Conservation (phyloP, 2,888 invertebrate species). For the Diloba caeruleocephala region DNA sequence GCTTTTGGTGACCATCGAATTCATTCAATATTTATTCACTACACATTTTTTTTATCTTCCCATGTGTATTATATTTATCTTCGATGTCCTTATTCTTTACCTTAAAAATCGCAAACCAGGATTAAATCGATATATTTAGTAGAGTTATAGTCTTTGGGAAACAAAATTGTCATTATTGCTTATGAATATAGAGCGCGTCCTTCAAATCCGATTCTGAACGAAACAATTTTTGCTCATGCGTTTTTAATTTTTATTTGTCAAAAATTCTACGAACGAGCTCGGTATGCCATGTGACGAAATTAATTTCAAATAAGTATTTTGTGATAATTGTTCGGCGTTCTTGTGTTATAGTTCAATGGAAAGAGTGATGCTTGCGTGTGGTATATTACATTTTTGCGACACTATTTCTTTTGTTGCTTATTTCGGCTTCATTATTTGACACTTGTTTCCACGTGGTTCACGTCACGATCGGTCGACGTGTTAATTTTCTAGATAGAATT, state of each 20-base stretch:
- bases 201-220: slow-evolving; percentile 30
- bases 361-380: slow-evolving; percentile 59
- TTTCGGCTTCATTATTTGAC: slow-evolving; percentile 72
- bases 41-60: neutral
- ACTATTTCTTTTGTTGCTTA: slow-evolving; percentile 57
- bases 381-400: slow-evolving; percentile 46
- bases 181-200: slow-evolving; percentile 3
- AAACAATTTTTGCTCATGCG: slow-evolving; percentile 32
- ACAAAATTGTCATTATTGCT: neutral
- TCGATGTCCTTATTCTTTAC: too few species aligned
- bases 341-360: slow-evolving; percentile 53
- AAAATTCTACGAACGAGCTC: slow-evolving; percentile 60
- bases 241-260: slow-evolving; percentile 51
- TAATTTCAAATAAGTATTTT: slow-evolving; percentile 45
- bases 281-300: slow-evolving; percentile 61
- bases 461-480: slow-evolving; percentile 84
- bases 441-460: slow-evolving; percentile 86
- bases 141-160: slow-evolving; percentile 9
- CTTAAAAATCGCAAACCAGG: too few species aligned
- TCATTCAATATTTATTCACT: too few species aligned
- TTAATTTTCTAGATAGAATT: slow-evolving; percentile 68
- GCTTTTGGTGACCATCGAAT: neutral
- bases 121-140: neutral
- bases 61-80: too few species aligned
- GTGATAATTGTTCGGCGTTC: slow-evolving; percentile 41